These are phyloP conservation scores for Laupala kohalensis DNA, from an alignment of 1,140 invertebrate genomes.

Conservation along the genomic window DNA sequence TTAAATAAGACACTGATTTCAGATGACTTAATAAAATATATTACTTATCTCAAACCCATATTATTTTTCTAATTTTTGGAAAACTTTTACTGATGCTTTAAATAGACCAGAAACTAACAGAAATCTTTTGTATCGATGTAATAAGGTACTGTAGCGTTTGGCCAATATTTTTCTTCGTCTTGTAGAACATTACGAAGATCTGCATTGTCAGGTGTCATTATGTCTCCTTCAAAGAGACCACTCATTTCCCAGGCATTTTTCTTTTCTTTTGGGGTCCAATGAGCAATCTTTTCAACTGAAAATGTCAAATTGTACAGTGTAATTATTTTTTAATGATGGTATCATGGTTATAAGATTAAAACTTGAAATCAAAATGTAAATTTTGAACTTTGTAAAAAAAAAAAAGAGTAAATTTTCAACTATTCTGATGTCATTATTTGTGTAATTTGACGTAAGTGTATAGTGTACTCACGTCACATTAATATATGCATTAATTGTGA, in stretches of 20 bases:
- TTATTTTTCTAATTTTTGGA: background rate
- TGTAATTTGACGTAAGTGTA: background rate
- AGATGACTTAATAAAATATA: background rate
- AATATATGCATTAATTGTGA: background rate
- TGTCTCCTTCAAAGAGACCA: conserved; percentile 42
- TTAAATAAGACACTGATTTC: too few species aligned
- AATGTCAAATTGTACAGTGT: background rate
- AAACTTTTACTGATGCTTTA: background rate
- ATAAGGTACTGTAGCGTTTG: conserved; percentile 46
- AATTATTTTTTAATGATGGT: background rate
- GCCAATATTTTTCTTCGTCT: conserved; percentile 44
- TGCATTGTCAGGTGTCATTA: conserved; percentile 32
- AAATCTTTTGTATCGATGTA: conserved; percentile 48
- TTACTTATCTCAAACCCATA: background rate
- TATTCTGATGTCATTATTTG: too few species aligned
- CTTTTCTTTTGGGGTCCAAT: conserved; percentile 25
- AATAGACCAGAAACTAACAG: conserved; percentile 31
- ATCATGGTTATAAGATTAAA: background rate
- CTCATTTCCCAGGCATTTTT: conserved; percentile 38
- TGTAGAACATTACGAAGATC: conserved; percentile 41
- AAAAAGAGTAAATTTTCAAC: too few species aligned
- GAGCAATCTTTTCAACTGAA: conserved; percentile 18
- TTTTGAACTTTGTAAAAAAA: too few species aligned
- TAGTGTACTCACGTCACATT: background rate
- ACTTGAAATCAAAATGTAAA: background rate